These are phyloP conservation scores for Aythya fuligula DNA, from an alignment of 2,797 vertebrate genomes.

Conservation along the genomic window DNA sequence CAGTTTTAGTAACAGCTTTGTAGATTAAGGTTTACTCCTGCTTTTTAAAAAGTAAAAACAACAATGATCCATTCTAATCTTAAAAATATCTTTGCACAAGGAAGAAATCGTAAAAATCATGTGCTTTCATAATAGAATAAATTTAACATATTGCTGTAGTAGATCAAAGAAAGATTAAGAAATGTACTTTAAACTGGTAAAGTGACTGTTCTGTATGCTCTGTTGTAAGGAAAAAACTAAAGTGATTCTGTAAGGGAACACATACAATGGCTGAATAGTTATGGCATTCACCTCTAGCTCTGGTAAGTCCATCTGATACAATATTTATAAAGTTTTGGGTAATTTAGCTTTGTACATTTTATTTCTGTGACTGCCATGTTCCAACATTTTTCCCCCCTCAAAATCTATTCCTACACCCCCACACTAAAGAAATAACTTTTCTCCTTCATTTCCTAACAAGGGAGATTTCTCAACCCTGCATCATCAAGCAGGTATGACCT, in stretches of 20 bases:
- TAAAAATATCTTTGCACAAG: not conserved
- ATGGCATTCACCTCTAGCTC: not conserved
- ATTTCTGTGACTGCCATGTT: not conserved
- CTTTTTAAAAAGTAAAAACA: not conserved
- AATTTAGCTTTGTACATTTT: not conserved
- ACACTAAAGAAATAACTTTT: not conserved
- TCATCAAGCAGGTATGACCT: not conserved
- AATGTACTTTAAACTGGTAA: not conserved
- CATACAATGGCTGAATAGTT: not conserved
- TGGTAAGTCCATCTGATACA: not conserved
- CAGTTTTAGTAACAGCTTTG: not conserved
- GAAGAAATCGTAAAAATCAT: not conserved
- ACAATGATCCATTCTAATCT: not conserved
- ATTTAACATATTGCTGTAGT: not conserved
- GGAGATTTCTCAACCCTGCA: not conserved
- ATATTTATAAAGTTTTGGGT: not conserved
- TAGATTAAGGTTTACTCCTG: fast-evolving
- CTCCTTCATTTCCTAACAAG: not conserved
- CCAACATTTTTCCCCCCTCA: not conserved
- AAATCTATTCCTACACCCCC: not conserved
- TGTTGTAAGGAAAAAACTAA: not conserved
- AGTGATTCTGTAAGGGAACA: not conserved
- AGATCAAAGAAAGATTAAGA: not conserved
- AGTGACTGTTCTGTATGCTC: not conserved
- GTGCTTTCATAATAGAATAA: not conserved